Evolutionary conservation across 2,113 vertebrate genomes (phyloP), one percentile per base, ranked within the genome.

Genomic region (Fregetta grallaria): DNA sequence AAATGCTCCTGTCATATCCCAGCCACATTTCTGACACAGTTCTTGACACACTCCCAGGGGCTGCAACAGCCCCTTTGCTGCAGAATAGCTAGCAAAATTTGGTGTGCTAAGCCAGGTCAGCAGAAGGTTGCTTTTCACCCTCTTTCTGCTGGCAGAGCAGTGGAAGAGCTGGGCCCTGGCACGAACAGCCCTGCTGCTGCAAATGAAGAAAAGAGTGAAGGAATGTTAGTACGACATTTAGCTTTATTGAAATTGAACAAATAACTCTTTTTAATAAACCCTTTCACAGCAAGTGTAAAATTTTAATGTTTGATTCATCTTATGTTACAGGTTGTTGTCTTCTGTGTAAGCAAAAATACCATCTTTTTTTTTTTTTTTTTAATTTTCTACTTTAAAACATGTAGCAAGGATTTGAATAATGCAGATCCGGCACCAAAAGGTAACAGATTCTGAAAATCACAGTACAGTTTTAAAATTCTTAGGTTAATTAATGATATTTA

Each of bases 211-310:
- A n/a, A 80, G 38, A 90, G 44, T 70, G 50, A 86, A 71, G 56
- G 77, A 56, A 92, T 52, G 11, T 95, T 95, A 98, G 90, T 98
- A 97, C 96, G 98, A 98, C 98, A 99, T 98, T 98, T 98, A 98
- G 94, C 98, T 99, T 99, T 99, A 99, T 99, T 99, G 98, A 99
- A 99, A 98, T 98, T 97, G 98, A 98, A 98, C 98, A 98, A 98
- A 98, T 98, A 98, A 74, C 85, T 92, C 96, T 97, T 98, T 96
- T 97, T 98, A 98, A 97, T 98, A 98, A 98, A 98, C 94, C 95
- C 97, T 98, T 99, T 98, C 97, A 98, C 98, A 98, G 92, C 97
- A 97, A 97, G 96, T 98, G 98, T 97, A 98, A 98, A 98, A 98
- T 98, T 97, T 91, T 88, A 96, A 97, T 96, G 88, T 95, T 96